Conservation (phyloP, 2,888 invertebrate species). For the Bombylius discolor region DNA sequence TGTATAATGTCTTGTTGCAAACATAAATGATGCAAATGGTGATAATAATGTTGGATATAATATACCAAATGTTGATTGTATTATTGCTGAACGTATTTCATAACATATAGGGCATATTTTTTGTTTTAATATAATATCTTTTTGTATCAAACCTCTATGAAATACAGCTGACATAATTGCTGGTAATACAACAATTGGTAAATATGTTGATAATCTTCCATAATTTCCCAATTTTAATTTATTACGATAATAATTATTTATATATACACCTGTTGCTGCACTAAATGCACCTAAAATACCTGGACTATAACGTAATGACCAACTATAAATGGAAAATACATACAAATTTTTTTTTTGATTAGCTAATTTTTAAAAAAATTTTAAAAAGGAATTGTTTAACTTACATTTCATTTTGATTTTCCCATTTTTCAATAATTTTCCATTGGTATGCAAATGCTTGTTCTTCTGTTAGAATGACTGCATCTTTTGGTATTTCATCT, state of each 20-base stretch:
- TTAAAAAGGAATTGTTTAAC: slow-evolving; percentile 15
- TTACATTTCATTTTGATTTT: slow-evolving; percentile 47
- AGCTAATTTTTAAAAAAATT: slow-evolving; percentile 10
- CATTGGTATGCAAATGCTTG: slow-evolving; percentile 49
- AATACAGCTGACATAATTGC: slow-evolving; percentile 40
- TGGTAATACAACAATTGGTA: slow-evolving; percentile 50
- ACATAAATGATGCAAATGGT: slow-evolving; percentile 46
- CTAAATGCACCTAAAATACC: slow-evolving; percentile 40
- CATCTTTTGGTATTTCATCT: slow-evolving; percentile 45
- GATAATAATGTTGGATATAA: slow-evolving; percentile 48
- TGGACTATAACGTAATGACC: slow-evolving; percentile 41
- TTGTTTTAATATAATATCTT: slow-evolving; percentile 43
- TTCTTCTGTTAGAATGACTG: slow-evolving; percentile 41
- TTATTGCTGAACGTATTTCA: slow-evolving; percentile 44
- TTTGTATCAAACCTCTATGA: slow-evolving; percentile 46
- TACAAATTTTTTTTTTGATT: background rate
- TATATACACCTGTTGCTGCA: slow-evolving; percentile 39
- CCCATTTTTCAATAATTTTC: slow-evolving; percentile 47
- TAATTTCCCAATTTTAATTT: slow-evolving; percentile 46
- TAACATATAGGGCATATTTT: slow-evolving; percentile 50
- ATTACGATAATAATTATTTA: slow-evolving; percentile 50
- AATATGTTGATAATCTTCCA: slow-evolving; percentile 46
- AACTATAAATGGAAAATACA: slow-evolving; percentile 31
- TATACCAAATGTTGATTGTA: slow-evolving; percentile 43
- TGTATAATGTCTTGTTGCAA: slow-evolving; percentile 48